These are phyloP conservation scores for Pseudocheirus occidentalis DNA, from an alignment of 2,797 vertebrate species.

Conservation along the genomic window DNA sequence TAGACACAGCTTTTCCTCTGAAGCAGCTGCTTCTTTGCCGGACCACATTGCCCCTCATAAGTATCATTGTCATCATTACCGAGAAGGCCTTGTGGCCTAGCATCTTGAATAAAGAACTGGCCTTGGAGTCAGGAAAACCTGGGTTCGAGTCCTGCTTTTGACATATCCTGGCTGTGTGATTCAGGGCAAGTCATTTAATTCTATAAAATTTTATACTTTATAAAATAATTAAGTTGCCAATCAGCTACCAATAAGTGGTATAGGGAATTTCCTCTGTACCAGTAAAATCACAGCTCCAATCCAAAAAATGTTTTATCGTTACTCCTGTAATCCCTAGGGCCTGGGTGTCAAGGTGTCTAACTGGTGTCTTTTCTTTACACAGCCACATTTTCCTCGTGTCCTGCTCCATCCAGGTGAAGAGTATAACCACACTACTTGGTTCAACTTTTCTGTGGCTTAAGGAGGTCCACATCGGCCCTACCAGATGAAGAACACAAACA, in stretches of 20 bases:
- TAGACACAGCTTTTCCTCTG: too few relatives aligned
- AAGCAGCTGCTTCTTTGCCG: too few relatives aligned
- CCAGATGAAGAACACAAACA: not conserved
- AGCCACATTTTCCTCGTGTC: constrained; percentile 90
- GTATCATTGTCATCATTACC: not conserved
- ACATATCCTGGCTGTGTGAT: not conserved
- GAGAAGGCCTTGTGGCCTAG: not conserved
- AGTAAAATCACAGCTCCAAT: not conserved
- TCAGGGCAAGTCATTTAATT: not conserved
- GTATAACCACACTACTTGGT: constrained; percentile 90
- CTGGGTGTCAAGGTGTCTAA: rapidly evolving
- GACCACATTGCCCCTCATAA: too few relatives aligned
- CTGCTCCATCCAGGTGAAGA: constrained; percentile 89
- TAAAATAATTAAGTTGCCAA: not conserved
- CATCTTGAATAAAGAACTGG: not conserved
- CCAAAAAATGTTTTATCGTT: not conserved
- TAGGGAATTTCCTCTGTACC: not conserved
- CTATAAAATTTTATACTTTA: not conserved
- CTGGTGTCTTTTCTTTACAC: constrained; percentile 29
- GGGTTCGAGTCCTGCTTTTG: not conserved
- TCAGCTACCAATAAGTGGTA: not conserved
- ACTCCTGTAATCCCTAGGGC: rapidly evolving
- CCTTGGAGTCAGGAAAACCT: not conserved
- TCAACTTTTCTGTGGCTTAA: constrained; percentile 87
- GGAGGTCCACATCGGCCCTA: not conserved